Evolutionary conservation across 1,140 invertebrate genomes (phyloP).

Genomic region (Sinonovacula constricta): DNA sequence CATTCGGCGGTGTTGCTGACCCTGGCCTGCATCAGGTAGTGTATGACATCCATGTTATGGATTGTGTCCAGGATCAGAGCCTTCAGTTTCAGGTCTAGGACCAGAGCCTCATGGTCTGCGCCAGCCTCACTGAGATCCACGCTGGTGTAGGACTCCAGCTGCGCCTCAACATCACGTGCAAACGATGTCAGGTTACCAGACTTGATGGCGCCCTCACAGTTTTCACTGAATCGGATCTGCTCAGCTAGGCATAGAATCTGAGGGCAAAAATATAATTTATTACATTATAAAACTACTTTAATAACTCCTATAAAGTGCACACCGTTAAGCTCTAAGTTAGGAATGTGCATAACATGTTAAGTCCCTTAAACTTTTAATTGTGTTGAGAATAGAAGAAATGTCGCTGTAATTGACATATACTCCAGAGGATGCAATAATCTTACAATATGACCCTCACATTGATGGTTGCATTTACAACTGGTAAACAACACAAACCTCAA

Average conservation of each 20-base stretch:
- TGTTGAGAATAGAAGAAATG: too few species aligned
- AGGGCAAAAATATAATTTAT: too few species aligned
- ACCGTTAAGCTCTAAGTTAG: too few species aligned
- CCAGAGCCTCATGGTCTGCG: slow-evolving; percentile 65
- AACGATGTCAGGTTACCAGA: slow-evolving; percentile 82
- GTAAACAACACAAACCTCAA: too few species aligned
- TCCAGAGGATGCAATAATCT: too few species aligned
- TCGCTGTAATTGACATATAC: too few species aligned
- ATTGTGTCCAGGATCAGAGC: slow-evolving; percentile 95
- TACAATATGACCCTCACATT: too few species aligned
- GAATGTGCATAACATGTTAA: too few species aligned
- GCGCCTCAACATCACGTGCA: slow-evolving; percentile 79
- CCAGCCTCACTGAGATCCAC: slow-evolving; percentile 77
- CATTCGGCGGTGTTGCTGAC: slow-evolving; percentile 86
- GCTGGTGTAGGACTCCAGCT: slow-evolving; percentile 84
- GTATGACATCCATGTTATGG: slow-evolving; percentile 91
- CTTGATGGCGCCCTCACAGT: slow-evolving; percentile 89
- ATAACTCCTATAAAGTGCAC: too few species aligned
- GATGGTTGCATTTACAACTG: too few species aligned
- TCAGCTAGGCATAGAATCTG: slow-evolving; percentile 87
- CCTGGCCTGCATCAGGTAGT: slow-evolving; percentile 85
- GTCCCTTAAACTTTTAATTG: too few species aligned
- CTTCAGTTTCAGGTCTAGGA: slow-evolving; percentile 81
- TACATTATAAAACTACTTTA: too few species aligned
- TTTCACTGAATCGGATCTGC: slow-evolving; percentile 88